Base-by-base conservation (phyloP, 2,797 vertebrate genomes). In the Cygnus olor region DNA sequence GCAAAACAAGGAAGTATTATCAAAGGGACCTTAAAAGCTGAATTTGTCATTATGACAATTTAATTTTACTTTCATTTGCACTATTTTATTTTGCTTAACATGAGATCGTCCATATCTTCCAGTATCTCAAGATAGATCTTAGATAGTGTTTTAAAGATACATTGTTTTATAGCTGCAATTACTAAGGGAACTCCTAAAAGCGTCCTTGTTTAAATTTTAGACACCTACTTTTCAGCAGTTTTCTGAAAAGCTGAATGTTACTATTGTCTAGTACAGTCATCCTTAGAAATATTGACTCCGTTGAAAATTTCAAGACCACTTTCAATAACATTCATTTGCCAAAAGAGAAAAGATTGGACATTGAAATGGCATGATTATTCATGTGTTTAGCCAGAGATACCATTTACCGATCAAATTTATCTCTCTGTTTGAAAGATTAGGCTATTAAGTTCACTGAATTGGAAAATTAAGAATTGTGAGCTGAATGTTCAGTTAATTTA, bases 381-480 rank as follows among this genome's bases (percentile, higher is more conserved):
- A 2, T 57, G n/a, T 73, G 21, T 73, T 92, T 57, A 80, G 44
- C 47, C 53, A 85, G 61, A 89, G 20, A 56, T 47, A 65, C 18
- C 8, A 72, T 65, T 77, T 82, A 73, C n/a, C 61, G 18, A 68
- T 58, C 18, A 83, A 77, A 78, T 63, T 77, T 80, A 38, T 71
- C 20, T 47, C n/a, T 69, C 34, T 69, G 2, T 69, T 66, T 80
- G 45, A 72, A 85, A 76, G 25, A 80, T 76, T 85, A 89, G 11
- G 11, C 53, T 94, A 78, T 69, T 89, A 85, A 85, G 8, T 72
- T 88, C 69, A 83, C 32, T 93, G 81, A 95, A 60, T 27, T 91
- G 72, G 72, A 95, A 95, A 92, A 87, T 83, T 72, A 91, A 61
- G 9, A 63, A 80, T 81, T 91, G 34, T 69, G 63, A 92, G 21